Percentiles rank a stretch among this genome's conserved stretches.
Conservation (phyloP, 1,140 invertebrate genomes). For the Plectrocnemia conspersa region DNA sequence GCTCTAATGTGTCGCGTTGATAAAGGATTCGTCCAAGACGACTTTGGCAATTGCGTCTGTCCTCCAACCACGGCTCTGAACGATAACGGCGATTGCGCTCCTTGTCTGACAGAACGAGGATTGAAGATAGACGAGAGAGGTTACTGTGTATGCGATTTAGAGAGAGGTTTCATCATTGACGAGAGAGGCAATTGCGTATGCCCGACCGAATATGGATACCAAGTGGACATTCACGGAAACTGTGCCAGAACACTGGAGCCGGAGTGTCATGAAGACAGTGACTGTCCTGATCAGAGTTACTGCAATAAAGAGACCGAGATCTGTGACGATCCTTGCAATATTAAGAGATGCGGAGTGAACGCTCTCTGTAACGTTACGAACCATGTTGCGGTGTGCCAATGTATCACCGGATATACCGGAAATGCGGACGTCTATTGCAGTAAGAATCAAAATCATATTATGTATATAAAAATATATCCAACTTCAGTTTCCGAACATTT, state of each 20-base stretch:
- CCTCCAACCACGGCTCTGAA: constrained; percentile 71
- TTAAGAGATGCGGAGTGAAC: constrained; percentile 66
- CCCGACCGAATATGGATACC: constrained; percentile 65
- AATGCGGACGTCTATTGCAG: constrained; percentile 66
- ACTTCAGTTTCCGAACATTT: too few species aligned
- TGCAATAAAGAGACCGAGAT: constrained; percentile 65
- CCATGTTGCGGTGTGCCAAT: constrained; percentile 74
- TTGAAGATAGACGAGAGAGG: constrained; percentile 70
- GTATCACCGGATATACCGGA: constrained; percentile 65
- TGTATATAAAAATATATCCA: too few species aligned
- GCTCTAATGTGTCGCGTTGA: constrained; percentile 62
- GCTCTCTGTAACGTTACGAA: constrained; percentile 74
- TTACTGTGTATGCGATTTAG: constrained; percentile 73
- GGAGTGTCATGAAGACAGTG: constrained; percentile 66
- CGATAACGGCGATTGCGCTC: constrained; percentile 67
- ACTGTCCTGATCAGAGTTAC: constrained; percentile 72
- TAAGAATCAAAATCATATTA: constrained; percentile 49
- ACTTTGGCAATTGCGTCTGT: constrained; percentile 69
- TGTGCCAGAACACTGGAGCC: constrained; percentile 55
- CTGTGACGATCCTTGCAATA: constrained; percentile 72
- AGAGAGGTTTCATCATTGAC: constrained; percentile 68
- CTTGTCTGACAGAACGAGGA: constrained; percentile 66
- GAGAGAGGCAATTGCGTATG: constrained; percentile 75
- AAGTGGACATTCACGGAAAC: constrained; percentile 59
- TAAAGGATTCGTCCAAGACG: constrained; percentile 65